Evolutionary conservation across 2,113 vertebrate genomes (phyloP), one percentile per base, ranked within the genome.

Genomic region (Hydropotes inermis): DNA sequence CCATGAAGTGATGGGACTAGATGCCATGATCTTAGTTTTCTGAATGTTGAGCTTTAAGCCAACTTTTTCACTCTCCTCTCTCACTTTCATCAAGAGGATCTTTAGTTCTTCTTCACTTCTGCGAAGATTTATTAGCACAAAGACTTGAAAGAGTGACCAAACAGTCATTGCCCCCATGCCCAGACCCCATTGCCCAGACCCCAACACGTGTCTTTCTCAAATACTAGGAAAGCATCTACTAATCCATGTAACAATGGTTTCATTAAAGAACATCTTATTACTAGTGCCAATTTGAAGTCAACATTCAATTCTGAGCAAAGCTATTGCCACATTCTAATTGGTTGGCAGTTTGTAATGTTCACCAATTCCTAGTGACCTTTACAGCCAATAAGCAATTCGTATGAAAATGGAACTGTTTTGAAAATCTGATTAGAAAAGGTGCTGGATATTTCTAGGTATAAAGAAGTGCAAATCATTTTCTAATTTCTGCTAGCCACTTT

Each of bases 91-190:
- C 47, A 50, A 50, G 47, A 50, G 47, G 47, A 12, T 50, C 12
- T 50, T 50, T 50, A 14, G 47, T 50, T 50, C 12, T 50, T 50
- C 47, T 50, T 50, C 47, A 50, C 47, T 50, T 50, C 47, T 91
- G 91, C 94, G 47, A 97, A 95, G 89, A 98, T 58, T 97, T 97
- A 84, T 94, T 97, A 94, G 33, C 82, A 88, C 89, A 60, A 70
- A 82, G 27, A 23, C 85, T 98, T 79, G n/a, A 54, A 88, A 67
- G 27, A n/a, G 28, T 81, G 43, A 61, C 39, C 45, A 94, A 91
- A 82, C 30, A 87, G 50, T 87, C 57, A 87, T 86, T 94, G 74
- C 64, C 7, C 30, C 50, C 64, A 87, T 13, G 45, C 52, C 30
- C 28, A 92, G 33, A 61, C 33, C 21, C 21, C 28, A 28, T n/a